Conservation (phyloP, 2,797 vertebrate species). For the Onychomys leucogaster region DNA sequence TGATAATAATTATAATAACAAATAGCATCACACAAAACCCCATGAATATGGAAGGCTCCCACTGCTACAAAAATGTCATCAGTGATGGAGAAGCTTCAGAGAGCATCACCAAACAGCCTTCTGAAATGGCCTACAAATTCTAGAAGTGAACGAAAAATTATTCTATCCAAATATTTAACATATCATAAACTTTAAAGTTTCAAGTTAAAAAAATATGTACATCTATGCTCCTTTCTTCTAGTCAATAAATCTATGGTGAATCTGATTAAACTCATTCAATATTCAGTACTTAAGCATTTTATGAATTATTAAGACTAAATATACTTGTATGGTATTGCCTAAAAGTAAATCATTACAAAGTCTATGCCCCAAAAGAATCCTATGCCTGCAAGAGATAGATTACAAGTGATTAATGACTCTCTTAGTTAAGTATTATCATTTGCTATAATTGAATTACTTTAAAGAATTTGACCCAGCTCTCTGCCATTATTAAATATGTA, state of each 20-base stretch:
- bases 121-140: conserved; percentile 13
- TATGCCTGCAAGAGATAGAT: conserved; percentile 67
- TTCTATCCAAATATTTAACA: conserved; percentile 27
- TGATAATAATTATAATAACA: neutral
- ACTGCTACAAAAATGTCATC: neutral
- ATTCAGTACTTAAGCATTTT: conserved; percentile 23
- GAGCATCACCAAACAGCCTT: neutral
- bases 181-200: conserved; percentile 57
- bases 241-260: conserved; percentile 50
- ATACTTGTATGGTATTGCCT: conserved; percentile 46
- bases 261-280: conserved; percentile 52
- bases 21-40: neutral
- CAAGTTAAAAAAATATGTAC: conserved; percentile 64
- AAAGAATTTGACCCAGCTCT: conserved; percentile 60
- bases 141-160: neutral
- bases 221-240: conserved; percentile 36
- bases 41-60: neutral
- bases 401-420: conserved; percentile 75
- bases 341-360: conserved; percentile 65
- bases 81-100: neutral
- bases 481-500: conserved; percentile 57
- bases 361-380: conserved; percentile 35
- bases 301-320: conserved; percentile 69
- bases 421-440: conserved; percentile 71
- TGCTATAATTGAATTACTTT: conserved; percentile 77